phyloP scores from a whole-genome alignment of 2,888 invertebrate genomes.

The Myathropa florea region DNA sequence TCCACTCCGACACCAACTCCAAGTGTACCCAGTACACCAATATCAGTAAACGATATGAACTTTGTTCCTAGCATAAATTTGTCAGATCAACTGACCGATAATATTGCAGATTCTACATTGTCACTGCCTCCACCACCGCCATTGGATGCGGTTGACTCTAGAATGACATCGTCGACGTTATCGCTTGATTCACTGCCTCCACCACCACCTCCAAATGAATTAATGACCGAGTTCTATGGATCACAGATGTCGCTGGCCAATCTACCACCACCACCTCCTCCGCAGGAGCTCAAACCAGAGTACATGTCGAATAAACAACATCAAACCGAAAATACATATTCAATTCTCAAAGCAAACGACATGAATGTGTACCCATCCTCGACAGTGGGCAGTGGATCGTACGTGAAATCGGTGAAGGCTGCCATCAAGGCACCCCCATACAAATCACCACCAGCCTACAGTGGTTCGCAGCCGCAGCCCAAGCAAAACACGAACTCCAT shows the following conservation, averaged over 20 bases:
- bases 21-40: slow-evolving; percentile 78
- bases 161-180: slow-evolving; percentile 88
- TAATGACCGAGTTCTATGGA: slow-evolving; percentile 81
- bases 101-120: slow-evolving; percentile 82
- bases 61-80: slow-evolving; percentile 69
- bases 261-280: slow-evolving; percentile 87
- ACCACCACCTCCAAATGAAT: slow-evolving; percentile 86
- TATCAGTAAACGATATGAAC: slow-evolving; percentile 69
- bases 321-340: slow-evolving; percentile 43
- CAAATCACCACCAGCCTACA: slow-evolving; percentile 80
- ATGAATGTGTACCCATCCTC: slow-evolving; percentile 56
- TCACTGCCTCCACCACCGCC: slow-evolving; percentile 87
- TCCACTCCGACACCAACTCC: slow-evolving; percentile 80
- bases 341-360: slow-evolving; percentile 63
- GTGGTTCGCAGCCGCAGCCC: slow-evolving; percentile 72
- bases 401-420: slow-evolving; percentile 73
- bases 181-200: slow-evolving; percentile 91
- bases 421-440: slow-evolving; percentile 79
- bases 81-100: slow-evolving; percentile 72
- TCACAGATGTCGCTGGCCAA: slow-evolving; percentile 87
- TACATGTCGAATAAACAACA: slow-evolving; percentile 69
- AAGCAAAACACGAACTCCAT: slow-evolving; percentile 70
- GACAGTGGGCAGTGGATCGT: slow-evolving; percentile 55
- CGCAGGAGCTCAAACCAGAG: slow-evolving; percentile 74
- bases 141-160: slow-evolving; percentile 75